Evolutionary conservation across 2,797 vertebrate species (phyloP).

Genomic region (Dryobates pubescens): DNA sequence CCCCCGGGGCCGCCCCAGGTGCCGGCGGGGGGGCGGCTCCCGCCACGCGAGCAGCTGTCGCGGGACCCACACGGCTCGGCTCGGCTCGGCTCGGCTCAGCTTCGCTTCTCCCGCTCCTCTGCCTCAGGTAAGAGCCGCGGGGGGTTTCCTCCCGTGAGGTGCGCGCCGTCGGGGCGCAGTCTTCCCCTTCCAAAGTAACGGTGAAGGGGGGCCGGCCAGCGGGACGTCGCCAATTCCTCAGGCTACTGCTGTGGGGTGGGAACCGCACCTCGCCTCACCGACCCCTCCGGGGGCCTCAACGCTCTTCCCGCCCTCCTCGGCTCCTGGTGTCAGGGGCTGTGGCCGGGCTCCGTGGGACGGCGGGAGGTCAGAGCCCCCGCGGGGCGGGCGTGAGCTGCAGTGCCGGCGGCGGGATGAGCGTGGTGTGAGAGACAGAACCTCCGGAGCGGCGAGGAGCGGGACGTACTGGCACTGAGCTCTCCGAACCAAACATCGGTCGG

Average conservation of each 20-base stretch:
- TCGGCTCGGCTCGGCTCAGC: not conserved
- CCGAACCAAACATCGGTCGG: not conserved
- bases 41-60: constrained; percentile 14
- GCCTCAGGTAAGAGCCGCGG: not conserved
- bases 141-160: not conserved
- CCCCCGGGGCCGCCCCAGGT: constrained; percentile 49
- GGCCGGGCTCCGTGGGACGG: not conserved
- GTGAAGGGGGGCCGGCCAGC: not conserved
- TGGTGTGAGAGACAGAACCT: not conserved
- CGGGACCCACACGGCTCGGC: not conserved
- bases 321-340: not conserved
- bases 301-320: not conserved
- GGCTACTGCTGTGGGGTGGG: not conserved
- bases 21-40: constrained; percentile 19
- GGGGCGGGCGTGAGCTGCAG: not conserved
- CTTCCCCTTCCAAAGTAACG: not conserved
- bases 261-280: not conserved
- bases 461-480: not conserved
- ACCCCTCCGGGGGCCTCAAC: not conserved
- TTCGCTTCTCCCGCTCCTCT: not conserved
- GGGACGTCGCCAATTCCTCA: not conserved
- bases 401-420: not conserved
- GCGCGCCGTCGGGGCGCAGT: not conserved
- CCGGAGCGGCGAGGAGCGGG: not conserved
- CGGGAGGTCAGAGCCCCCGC: not conserved